phyloP scores from a whole-genome alignment of 2,113 vertebrate genomes.

The Mohoua ochrocephala region DNA sequence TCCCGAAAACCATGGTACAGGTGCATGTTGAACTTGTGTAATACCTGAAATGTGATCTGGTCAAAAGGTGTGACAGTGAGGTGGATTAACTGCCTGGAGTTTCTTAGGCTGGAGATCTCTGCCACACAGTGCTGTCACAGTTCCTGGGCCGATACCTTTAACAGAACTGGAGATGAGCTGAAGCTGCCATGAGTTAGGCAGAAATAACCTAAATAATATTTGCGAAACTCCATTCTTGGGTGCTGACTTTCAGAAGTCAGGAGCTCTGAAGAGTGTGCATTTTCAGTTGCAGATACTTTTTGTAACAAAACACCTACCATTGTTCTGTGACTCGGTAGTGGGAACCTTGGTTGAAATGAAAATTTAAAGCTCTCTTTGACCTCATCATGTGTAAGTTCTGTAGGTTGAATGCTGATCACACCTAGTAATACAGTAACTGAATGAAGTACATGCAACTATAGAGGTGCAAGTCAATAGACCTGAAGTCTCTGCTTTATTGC shows the following conservation, averaged over 20 bases:
- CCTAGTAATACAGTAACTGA: conserved; percentile 22
- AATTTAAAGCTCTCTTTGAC: conserved; percentile 25
- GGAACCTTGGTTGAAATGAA: conserved; percentile 35
- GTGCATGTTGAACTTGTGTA: conserved; percentile 24
- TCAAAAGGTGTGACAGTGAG: conserved; percentile 8
- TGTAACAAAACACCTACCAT: conserved; percentile 17
- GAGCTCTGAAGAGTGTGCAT: not conserved
- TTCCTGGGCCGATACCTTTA: not conserved
- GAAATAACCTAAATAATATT: not conserved
- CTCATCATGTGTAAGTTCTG: conserved; percentile 10
- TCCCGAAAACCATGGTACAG: conserved; percentile 29
- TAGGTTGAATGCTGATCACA: conserved; percentile 43
- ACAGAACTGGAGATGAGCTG: not conserved
- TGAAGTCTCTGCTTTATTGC: conserved; percentile 66
- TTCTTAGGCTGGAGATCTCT: conserved; percentile 34
- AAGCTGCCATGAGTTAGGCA: not conserved
- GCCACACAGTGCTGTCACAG: not conserved
- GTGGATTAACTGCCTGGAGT: conserved; percentile 24
- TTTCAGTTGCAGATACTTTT: conserved; percentile 22
- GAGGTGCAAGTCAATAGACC: not conserved
- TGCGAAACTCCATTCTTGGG: not conserved
- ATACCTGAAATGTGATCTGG: not conserved
- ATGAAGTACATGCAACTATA: conserved; percentile 42
- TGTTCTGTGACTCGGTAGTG: not conserved
- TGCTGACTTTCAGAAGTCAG: conserved; percentile 10